Evolutionary conservation across 2,797 vertebrate species (phyloP).

Genomic region (Columba guinea): DNA sequence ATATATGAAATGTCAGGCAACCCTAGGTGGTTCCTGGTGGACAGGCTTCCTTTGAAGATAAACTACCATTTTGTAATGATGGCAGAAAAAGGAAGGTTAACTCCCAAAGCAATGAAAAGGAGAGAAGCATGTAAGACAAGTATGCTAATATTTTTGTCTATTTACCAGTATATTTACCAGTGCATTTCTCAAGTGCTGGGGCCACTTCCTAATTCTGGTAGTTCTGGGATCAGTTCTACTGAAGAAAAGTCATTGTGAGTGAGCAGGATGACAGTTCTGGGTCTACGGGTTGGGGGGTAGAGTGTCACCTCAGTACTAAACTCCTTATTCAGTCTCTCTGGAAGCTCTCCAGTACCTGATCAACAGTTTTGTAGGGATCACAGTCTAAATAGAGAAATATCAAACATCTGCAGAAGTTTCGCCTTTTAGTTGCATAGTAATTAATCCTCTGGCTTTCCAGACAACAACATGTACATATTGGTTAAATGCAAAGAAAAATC

Average conservation of each 20-base stretch:
- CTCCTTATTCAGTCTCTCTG: neutral
- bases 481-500: neutral
- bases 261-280: neutral
- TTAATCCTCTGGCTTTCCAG: neutral
- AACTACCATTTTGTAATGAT: neutral
- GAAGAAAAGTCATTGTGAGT: neutral
- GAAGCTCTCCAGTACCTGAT: neutral
- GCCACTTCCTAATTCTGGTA: neutral
- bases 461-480: neutral
- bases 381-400: neutral
- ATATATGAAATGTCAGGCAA: neutral
- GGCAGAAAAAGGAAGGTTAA: neutral
- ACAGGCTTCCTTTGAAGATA: neutral
- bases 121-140: neutral
- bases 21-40: neutral
- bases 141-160: neutral
- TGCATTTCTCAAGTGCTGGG: neutral
- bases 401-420: neutral
- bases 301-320: neutral
- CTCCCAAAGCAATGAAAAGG: neutral
- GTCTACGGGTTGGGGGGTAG: rapidly evolving
- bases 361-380: neutral
- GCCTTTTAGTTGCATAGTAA: neutral
- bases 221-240: neutral
- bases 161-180: neutral